Conservation (phyloP, 2,797 vertebrate species). For the Gadopsis bispinosus region DNA sequence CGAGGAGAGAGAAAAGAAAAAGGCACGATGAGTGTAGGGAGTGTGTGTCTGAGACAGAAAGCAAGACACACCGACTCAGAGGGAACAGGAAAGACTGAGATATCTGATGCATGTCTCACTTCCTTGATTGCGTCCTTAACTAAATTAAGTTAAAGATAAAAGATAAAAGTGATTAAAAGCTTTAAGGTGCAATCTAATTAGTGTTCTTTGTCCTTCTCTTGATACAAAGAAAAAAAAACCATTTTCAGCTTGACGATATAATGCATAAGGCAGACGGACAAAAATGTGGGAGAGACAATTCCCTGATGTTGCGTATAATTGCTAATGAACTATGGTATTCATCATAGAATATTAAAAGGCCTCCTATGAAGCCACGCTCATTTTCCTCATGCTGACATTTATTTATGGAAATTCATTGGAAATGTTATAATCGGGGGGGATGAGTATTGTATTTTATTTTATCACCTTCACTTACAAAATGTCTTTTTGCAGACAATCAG, state of each 20-base stretch:
- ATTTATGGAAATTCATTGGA: constrained; percentile 51
- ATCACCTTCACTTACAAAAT: constrained; percentile 58
- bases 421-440: constrained; percentile 38
- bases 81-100: constrained; percentile 26
- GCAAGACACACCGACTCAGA: constrained; percentile 7
- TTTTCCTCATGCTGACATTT: constrained; percentile 44
- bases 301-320: constrained; percentile 64
- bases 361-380: constrained; percentile 32
- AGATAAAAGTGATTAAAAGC: constrained; percentile 73
- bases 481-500: constrained; percentile 55
- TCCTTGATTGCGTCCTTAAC: constrained; percentile 60
- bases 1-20: constrained; percentile 35
- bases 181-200: constrained; percentile 69
- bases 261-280: constrained; percentile 46
- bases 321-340: constrained; percentile 65
- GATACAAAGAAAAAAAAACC: constrained; percentile 36
- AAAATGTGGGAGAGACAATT: constrained; percentile 48
- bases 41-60: constrained; percentile 4
- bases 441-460: constrained; percentile 36
- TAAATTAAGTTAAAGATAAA: constrained; percentile 72
- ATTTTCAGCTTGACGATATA: constrained; percentile 57
- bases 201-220: constrained; percentile 40
- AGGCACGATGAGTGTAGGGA: constrained; percentile 4
- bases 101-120: constrained; percentile 69
- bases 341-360: constrained; percentile 63